Evolutionary conservation across 2,797 vertebrate genomes (phyloP).

Genomic region (Sebastes steindachneri): DNA sequence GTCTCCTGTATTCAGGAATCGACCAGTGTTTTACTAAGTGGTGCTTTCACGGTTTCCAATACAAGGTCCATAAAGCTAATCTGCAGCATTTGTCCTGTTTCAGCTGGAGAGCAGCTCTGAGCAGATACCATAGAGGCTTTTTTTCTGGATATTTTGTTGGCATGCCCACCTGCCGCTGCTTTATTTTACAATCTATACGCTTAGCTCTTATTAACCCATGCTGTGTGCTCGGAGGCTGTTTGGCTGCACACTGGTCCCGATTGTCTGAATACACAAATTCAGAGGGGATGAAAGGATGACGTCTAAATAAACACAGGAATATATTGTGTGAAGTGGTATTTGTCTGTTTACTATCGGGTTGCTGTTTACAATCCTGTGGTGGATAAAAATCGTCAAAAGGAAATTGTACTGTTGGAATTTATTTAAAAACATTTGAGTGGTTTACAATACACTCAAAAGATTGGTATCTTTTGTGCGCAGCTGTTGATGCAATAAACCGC

Average conservation of each 20-base stretch:
- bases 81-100: conserved; percentile 24
- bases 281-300: conserved; percentile 4
- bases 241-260: background rate
- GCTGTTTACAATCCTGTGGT: background rate
- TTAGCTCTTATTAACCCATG: conserved; percentile 23
- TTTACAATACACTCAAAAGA: background rate
- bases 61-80: conserved; percentile 6
- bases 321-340: background rate
- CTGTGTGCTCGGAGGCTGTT: background rate
- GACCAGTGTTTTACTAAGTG: conserved; percentile 26
- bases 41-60: conserved; percentile 3
- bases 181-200: conserved; percentile 31
- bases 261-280: conserved; percentile 2
- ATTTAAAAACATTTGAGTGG: background rate
- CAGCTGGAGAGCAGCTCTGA: conserved; percentile 15
- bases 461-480: background rate
- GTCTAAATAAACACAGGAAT: conserved; percentile 15
- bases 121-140: background rate
- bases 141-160: background rate
- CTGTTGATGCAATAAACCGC: background rate
- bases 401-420: background rate
- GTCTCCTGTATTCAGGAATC: background rate
- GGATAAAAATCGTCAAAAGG: background rate
- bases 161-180: conserved; percentile 16
- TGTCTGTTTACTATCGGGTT: background rate